These are phyloP conservation scores for Miichthys miiuy DNA, from an alignment of 2,797 vertebrate species.

Conservation along the genomic window DNA sequence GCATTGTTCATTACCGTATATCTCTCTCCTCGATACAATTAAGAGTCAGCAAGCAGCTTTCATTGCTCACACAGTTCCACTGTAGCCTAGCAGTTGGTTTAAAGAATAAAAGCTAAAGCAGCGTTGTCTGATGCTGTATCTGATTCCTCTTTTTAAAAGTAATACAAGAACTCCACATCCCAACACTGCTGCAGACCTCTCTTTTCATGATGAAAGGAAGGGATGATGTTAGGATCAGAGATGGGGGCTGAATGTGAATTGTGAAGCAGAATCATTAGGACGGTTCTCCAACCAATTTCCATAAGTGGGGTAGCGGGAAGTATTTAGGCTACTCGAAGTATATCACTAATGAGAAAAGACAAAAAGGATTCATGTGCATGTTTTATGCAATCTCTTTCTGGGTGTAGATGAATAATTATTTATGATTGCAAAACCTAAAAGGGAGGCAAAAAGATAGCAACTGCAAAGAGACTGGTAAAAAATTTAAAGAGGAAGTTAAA, in stretches of 20 bases:
- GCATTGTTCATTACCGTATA: slow-evolving; percentile 6
- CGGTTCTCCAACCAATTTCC: slow-evolving; percentile 83
- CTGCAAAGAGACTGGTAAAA: slow-evolving; percentile 85
- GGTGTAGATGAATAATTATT: slow-evolving; percentile 87
- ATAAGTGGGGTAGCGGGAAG: slow-evolving; percentile 86
- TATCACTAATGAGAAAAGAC: slow-evolving; percentile 89
- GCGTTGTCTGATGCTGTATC: slow-evolving; percentile 32
- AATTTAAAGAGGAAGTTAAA: slow-evolving; percentile 87
- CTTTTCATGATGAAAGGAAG: slow-evolving; percentile 70
- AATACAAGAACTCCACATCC: slow-evolving; percentile 45
- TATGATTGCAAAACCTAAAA: slow-evolving; percentile 87
- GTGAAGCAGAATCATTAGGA: slow-evolving; percentile 79
- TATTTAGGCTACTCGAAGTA: slow-evolving; percentile 86
- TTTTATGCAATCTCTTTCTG: slow-evolving; percentile 88
- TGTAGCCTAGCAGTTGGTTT: slow-evolving; percentile 17
- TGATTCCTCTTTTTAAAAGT: slow-evolving; percentile 47
- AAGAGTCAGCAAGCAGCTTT: background rate
- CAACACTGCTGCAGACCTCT: slow-evolving; percentile 42
- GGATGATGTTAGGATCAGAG: slow-evolving; percentile 68
- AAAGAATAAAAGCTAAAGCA: slow-evolving; percentile 41
- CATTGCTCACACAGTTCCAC: slow-evolving; percentile 3
- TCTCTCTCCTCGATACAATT: background rate
- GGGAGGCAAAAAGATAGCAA: slow-evolving; percentile 80
- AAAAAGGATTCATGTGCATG: slow-evolving; percentile 87
- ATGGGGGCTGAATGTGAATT: slow-evolving; percentile 77